phyloP scores from a whole-genome alignment of 2,797 vertebrate species.

The Macropodus opercularis region DNA sequence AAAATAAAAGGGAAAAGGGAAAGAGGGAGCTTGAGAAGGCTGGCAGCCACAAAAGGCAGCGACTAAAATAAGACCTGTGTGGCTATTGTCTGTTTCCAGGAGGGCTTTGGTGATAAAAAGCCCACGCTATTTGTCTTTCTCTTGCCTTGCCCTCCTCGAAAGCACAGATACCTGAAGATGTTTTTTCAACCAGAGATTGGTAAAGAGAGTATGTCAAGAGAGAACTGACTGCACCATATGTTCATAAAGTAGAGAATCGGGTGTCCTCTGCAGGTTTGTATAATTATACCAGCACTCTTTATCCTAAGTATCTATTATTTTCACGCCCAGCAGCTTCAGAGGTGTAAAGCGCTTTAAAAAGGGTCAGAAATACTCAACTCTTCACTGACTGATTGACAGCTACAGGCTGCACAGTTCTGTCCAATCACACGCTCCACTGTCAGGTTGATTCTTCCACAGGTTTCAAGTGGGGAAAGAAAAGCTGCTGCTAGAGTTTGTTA shows the following conservation, averaged over 20 bases:
- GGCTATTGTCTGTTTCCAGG: conserved; percentile 79
- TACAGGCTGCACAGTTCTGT: conserved; percentile 72
- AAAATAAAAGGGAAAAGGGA: conserved; percentile 70
- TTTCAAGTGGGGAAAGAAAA: conserved; percentile 64
- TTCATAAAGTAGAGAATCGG: conserved; percentile 51
- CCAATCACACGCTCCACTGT: conserved; percentile 76
- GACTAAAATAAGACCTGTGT: conserved; percentile 82
- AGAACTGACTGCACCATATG: conserved; percentile 34
- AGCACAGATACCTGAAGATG: conserved; percentile 75
- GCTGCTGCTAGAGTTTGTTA: conserved; percentile 62
- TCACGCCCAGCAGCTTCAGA: conserved; percentile 67
- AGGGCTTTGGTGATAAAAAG: conserved; percentile 82
- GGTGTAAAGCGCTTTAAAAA: conserved; percentile 51
- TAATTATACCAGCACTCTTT: conserved; percentile 73
- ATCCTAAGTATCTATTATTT: conserved; percentile 78
- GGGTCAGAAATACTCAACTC: conserved; percentile 74
- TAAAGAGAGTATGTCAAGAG: conserved; percentile 52
- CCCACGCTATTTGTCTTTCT: conserved; percentile 81
- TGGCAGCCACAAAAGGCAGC: conserved; percentile 77
- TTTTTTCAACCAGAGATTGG: conserved; percentile 60
- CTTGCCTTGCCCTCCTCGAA: conserved; percentile 73
- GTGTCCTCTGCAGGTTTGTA: conserved; percentile 61
- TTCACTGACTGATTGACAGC: conserved; percentile 76
- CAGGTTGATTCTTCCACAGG: conserved; percentile 66
- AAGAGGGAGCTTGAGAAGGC: conserved; percentile 71